Base-by-base conservation (phyloP, 2,113 vertebrate genomes). In the Cygnus atratus region DNA sequence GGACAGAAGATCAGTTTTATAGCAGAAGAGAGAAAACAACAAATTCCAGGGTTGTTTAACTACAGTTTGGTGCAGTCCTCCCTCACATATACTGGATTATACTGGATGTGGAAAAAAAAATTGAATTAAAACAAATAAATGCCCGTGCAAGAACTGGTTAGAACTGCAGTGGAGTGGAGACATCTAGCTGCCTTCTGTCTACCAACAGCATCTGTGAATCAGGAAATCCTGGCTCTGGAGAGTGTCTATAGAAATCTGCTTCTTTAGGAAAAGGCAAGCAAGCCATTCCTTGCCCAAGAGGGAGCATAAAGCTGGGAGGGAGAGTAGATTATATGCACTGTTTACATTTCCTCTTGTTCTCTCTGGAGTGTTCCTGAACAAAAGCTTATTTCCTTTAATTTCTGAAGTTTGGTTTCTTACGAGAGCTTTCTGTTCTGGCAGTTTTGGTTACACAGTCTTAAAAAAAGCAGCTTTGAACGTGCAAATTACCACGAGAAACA, bases 181-280 rank as follows among this genome's bases (percentile, higher is more conserved):
- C 95, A 97, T 89, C 95, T 96, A 97, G 96, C 94, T 96, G 95
- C 87, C 79, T 96, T 54, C 39, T 87, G 37, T 48, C 86, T 94
- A 91, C 68, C 55, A 79, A 77, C 90, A 97, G 48, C 72, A 65
- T 76, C 33, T 87, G 31, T 72, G 78, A 74, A 76, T 83, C 37
- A 33, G 75, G 41, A 94, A 88, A 84, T 71, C 46, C 84, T 75
- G 57, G 11, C 61, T 84, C 65, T 78, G 29, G 15, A 78, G 52
- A 58, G 37, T 46, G 10, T 7, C 41, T 71, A 7, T 16, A 77
- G 41, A 29, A 67, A 63, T 3, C 37, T n/a, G 10, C 26, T 58
- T 57, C 41, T 73, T 81, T 8, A 57, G 59, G 13, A 58, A 57
- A 87, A 90, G 37, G 16, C 0, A 1, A 93, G 58, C 13, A 67